Evolutionary conservation across 2,888 invertebrate genomes (phyloP), one percentile per base, ranked within the genome.

Genomic region (Lucinisca nassula): DNA sequence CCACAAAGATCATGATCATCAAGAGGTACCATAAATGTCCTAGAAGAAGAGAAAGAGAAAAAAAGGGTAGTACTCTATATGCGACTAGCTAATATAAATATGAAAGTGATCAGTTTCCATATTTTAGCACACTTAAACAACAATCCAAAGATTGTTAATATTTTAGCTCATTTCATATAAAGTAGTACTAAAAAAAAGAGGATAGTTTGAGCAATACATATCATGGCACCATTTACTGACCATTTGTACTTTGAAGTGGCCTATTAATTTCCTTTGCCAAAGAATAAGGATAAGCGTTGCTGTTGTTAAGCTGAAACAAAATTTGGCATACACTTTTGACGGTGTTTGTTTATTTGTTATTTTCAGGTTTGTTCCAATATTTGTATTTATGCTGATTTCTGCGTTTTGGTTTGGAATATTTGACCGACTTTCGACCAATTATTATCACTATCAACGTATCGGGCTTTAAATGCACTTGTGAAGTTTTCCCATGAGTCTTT

Each of bases 101-200:
- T 67, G 67, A 35, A 67, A 67, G 67, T 67, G 35, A 35, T 67
- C 67, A 67, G 35, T 32, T 67, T 67, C 21, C 67, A 67, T 67
- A 67, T 67, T 67, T 67, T 61, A 61, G 61, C 61, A 61, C 61
- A 61, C 30, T 61, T 35, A 67, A 35, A 67, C 67, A 67, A 67
- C 17, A 67, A 32, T 35, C 67, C 14, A 35, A 67, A 67, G 35
- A 32, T 10, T 67, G 35, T 67, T 67, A 35, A 67, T 10, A 67
- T 35, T 35, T n/a, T 27, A 67, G 32, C 35, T 67, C 1, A 14
- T 67, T 67, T 4, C 67, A 67, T 67, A 67, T 67, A 21, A 35
- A 35, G 35, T 67, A 67, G 17, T 35, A 32, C 35, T 35, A n/a
- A n/a, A n/a, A 32, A 67, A 27, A 67, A 35, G 67, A 35, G 3